Conservation (phyloP, 2,888 invertebrate genomes). For the Spialia ferax region DNA sequence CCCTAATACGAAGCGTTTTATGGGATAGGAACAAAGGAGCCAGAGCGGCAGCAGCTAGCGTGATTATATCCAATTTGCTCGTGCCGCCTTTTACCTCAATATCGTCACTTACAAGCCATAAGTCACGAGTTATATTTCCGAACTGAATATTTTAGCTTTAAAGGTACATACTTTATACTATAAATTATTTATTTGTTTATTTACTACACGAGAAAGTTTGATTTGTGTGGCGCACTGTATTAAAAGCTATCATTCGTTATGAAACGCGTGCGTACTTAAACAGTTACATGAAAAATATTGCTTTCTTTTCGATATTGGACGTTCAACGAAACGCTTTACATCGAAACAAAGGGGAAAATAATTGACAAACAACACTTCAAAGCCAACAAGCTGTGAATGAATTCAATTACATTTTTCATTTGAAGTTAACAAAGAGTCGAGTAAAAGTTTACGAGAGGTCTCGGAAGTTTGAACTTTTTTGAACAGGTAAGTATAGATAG, state of each 20-base stretch:
- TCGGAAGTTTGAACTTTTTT: conserved; percentile 19
- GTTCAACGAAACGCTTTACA: conserved; percentile 14
- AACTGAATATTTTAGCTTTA: conserved; percentile 11
- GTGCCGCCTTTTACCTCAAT: conserved; percentile 71
- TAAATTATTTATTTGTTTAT: conserved; percentile 18
- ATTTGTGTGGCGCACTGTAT: neutral
- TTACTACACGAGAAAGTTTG: neutral
- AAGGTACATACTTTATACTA: neutral
- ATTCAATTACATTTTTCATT: conserved; percentile 35
- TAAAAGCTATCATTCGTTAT: neutral
- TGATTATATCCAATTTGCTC: conserved; percentile 77
- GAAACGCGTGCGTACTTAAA: neutral
- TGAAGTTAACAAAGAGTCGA: conserved; percentile 21
- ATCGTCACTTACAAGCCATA: conserved; percentile 76
- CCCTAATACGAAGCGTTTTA: conserved; percentile 51
- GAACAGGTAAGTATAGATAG: neutral
- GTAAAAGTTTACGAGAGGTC: conserved; percentile 18
- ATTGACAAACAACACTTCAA: conserved; percentile 34
- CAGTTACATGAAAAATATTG: neutral
- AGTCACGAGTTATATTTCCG: conserved; percentile 51
- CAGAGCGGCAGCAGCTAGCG: conserved; percentile 71
- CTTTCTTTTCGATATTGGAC: conserved; percentile 2
- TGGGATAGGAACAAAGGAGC: conserved; percentile 66
- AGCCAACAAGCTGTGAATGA: conserved; percentile 32
- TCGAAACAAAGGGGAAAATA: conserved; percentile 27